These are phyloP conservation scores for Agrotis ipsilon DNA, from an alignment of 2,888 invertebrate genomes.

Conservation along the genomic window DNA sequence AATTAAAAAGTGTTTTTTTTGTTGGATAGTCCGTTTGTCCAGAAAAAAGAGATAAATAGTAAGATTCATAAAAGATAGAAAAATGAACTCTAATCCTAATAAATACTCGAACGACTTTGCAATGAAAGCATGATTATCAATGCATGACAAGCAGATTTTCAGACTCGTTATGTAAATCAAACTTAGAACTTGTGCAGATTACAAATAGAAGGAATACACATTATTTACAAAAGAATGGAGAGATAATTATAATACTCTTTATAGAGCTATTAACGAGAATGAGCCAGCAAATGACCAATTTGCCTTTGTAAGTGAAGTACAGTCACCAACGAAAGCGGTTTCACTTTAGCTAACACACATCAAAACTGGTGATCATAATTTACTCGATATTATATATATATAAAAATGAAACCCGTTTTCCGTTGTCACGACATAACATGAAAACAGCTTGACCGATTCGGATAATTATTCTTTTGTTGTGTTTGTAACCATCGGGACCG, in stretches of 20 bases:
- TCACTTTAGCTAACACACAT: background rate
- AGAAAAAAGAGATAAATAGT: no score
- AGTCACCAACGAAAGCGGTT: background rate
- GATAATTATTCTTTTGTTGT: no score
- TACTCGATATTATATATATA: no score
- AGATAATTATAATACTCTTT: background rate
- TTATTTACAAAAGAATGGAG: background rate
- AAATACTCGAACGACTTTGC: constrained; percentile 3
- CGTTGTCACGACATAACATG: no score
- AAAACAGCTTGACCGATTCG: no score
- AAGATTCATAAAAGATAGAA: no score
- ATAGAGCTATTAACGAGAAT: background rate
- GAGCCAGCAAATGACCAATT: constrained; percentile 7
- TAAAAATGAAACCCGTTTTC: no score
- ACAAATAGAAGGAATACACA: background rate
- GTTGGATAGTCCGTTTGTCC: no score
- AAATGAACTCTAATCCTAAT: background rate
- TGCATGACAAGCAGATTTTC: background rate
- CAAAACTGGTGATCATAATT: background rate
- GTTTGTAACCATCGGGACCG: no score
- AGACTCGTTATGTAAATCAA: background rate
- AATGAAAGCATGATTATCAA: background rate
- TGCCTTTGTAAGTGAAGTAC: background rate
- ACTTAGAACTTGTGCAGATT: background rate
- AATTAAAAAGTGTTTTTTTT: no score